Base-by-base conservation (phyloP, 1,140 invertebrate genomes). In the Venustaconcha ellipsiformis region DNA sequence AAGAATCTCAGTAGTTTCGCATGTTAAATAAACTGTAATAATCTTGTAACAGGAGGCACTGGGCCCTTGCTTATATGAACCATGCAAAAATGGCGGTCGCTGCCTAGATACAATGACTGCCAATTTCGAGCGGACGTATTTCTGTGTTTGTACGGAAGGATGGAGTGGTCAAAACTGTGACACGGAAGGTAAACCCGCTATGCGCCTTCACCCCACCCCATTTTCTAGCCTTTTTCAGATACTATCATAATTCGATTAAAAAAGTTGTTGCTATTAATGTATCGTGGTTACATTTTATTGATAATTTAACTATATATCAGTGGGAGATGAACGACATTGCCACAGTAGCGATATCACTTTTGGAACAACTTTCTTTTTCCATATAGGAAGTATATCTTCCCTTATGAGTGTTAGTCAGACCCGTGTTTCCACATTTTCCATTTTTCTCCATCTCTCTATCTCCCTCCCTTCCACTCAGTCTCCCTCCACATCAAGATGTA, bases 71-170 rank as follows among this genome's bases (percentile, higher is more conserved):
- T 76, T 70, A 15, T 20, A 57, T 5, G 73, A 83, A 48, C 83
- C 84, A 12, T 87, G 85, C 66, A 59, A 74, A 55, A 79, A 79
- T 67, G 67, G 66, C 17, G 85, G 85, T 12, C 67, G 79, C 18
- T 87, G 85, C 69, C 62, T 84, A 66, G 82, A 85, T 70, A 85
- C 75, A 0, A 76, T 78, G 58, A 76, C 76, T 58, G 59, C 23
- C 14, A 62, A 72, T 8, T 81, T 80, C 66, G 69, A 73, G 18
- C 67, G 79, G 26, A 67, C 60, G 0, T 74, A 78, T 56, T 56
- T 78, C 5, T 87, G 85, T 80, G 67, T 85, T 30, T 87, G 85
- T 74, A 70, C 81, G 1, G 66, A 78, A 3, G 80, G 78, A 6
- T 87, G 83, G 84, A 72, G 60, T 13, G 82, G 82, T 1, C 14